Percentiles rank a stretch among this genome's conserved stretches.
These are phyloP conservation scores for Odontocolon sp. DNA, from an alignment of 2,888 invertebrate genomes.

Conservation along the genomic window DNA sequence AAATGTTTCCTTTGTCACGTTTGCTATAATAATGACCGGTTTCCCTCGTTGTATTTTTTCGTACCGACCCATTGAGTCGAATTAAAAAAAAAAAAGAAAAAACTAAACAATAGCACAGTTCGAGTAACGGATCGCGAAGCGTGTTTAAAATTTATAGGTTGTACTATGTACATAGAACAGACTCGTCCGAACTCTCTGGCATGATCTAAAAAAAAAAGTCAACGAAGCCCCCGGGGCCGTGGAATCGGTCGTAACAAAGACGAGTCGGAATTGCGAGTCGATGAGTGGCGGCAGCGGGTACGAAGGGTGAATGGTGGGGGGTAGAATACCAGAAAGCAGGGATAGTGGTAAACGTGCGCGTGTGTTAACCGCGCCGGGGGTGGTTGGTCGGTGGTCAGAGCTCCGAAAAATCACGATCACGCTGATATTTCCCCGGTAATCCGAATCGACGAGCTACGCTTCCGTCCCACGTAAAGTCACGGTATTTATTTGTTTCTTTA, in stretches of 20 bases:
- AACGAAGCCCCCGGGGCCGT: neutral
- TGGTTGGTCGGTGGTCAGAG: conserved; percentile 72
- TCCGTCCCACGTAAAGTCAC: conserved; percentile 17
- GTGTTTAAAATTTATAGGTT: too few relatives aligned
- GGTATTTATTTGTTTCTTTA: neutral
- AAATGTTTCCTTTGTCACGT: conserved; percentile 54
- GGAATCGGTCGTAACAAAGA: conserved; percentile 26
- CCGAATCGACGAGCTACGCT: conserved; percentile 18
- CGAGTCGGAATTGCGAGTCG: conserved; percentile 31
- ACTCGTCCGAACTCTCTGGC: too few relatives aligned
- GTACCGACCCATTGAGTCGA: conserved; percentile 18
- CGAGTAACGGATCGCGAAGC: too few relatives aligned
- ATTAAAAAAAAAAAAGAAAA: neutral
- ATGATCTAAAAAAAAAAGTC: neutral
- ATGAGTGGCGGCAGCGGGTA: conserved; percentile 26
- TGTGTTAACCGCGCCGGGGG: conserved; percentile 73
- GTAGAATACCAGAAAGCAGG: neutral
- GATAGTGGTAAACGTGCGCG: conserved; percentile 66
- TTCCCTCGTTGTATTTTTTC: conserved; percentile 32
- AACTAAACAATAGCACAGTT: neutral
- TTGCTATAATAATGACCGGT: conserved; percentile 52
- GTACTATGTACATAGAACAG: too few relatives aligned
- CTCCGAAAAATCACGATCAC: conserved; percentile 54
- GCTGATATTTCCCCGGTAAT: conserved; percentile 49
- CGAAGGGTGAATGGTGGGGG: conserved; percentile 23